Evolutionary conservation across 2,888 invertebrate genomes (phyloP), one percentile per base, ranked within the genome.

Genomic region (Oasisia sp.): DNA sequence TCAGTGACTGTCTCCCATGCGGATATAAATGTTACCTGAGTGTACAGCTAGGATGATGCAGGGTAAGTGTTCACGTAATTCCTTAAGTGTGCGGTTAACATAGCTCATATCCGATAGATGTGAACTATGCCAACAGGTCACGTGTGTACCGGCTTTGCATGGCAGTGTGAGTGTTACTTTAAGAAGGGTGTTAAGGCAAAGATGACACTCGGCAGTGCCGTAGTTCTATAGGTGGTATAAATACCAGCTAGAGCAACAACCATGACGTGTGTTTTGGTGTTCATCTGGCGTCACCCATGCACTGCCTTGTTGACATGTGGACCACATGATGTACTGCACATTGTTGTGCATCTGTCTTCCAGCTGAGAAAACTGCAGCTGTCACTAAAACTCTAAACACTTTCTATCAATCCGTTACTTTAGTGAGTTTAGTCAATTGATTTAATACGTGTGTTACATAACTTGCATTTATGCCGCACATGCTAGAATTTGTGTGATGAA

Each of bases 21-120:
- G 74, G 74, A 74, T 74, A 74, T 74, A 56, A 14, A 74, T 74
- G 27, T 74, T 74, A 74, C 74, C 74, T 74, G 74, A 74, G 19
- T 74, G 19, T 74, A 74, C 74, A 74, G 50, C 50, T n/a, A 74
- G 74, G 74, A 74, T 74, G 74, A 74, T 74, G 74, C 74, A 74
- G 74, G 74, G 74, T 74, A 74, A 74, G 74, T 74, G 74, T 74
- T 74, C 74, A 74, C n/a, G 74, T 74, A 74, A 74, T 27, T 74
- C 27, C 74, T 74, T 74, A 74, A 74, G 74, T 74, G 74, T 74
- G 74, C 74, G 7, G 27, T 74, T 74, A 74, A 19, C 74, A 74
- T 74, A 74, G 74, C 74, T 74, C 74, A 74, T 74, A 7, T 74
- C 74, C 27, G n/a, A 0, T 19, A n/a, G 74, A 74, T 74, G 74